A percentile compares a stretch with the other conserved stretches of the same genome.
phyloP scores from a whole-genome alignment of 2,113 vertebrate genomes.

The Barnardius zonarius region DNA sequence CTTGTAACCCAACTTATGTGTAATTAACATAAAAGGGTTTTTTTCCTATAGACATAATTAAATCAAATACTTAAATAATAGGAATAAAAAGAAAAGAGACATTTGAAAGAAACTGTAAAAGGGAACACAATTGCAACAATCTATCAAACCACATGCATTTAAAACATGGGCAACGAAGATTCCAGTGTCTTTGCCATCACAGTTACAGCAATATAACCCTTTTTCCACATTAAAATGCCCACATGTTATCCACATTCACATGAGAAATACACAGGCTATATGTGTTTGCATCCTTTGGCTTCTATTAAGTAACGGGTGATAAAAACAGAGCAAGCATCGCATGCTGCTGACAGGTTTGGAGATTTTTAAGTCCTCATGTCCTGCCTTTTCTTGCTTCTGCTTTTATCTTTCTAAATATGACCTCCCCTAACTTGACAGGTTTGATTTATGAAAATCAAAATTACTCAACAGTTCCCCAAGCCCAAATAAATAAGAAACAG shows the following conservation, averaged over 20 bases:
- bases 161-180: background rate
- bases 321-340: conserved; percentile 5
- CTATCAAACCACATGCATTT: background rate
- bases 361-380: conserved; percentile 24
- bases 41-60: background rate
- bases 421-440: background rate
- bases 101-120: background rate
- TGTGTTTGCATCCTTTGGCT: background rate
- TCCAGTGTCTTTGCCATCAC: background rate
- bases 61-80: background rate
- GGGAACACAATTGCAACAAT: background rate
- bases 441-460: background rate
- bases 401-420: background rate
- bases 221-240: background rate
- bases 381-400: background rate
- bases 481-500: conserved; percentile 9
- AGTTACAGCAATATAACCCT: background rate
- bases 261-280: background rate
- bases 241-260: background rate
- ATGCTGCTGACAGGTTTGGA: background rate
- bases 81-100: background rate
- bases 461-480: background rate
- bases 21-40: background rate
- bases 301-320: background rate
- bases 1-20: background rate